Percentiles rank a stretch among this genome's conserved stretches.
phyloP scores from a whole-genome alignment of 2,113 vertebrate species.

The Pelodiscus sinensis region DNA sequence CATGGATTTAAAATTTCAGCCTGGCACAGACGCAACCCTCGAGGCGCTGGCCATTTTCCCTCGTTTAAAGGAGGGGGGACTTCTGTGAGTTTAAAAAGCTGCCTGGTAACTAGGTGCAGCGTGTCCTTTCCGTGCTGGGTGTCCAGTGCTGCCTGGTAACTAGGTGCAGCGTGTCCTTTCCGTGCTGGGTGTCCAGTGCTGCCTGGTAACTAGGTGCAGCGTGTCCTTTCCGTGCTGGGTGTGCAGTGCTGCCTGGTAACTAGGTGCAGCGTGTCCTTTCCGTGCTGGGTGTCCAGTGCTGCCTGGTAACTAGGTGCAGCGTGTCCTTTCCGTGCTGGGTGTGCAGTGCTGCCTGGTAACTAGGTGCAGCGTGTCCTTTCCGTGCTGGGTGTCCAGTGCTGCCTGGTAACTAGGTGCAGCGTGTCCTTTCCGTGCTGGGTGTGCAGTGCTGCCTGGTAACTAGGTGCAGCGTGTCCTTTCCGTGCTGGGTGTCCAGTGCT shows the following conservation, averaged over 20 bases:
- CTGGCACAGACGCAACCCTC: rapidly evolving
- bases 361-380: not conserved
- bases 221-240: not conserved
- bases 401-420: not conserved
- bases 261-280: not conserved
- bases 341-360: not conserved
- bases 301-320: not conserved
- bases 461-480: not conserved
- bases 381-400: not conserved
- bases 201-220: not conserved
- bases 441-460: not conserved
- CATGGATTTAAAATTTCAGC: not conserved
- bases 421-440: not conserved
- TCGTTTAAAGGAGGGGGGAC: not conserved
- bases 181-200: not conserved
- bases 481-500: not conserved
- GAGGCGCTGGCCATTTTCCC: not conserved
- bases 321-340: not conserved
- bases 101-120: not conserved
- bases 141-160: not conserved
- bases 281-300: not conserved
- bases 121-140: not conserved
- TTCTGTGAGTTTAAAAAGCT: not conserved
- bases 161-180: not conserved
- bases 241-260: not conserved